Evolutionary conservation across 1,140 invertebrate species (phyloP), one percentile per base, ranked within the genome.

Genomic region (Brevipalpus yothersi): DNA sequence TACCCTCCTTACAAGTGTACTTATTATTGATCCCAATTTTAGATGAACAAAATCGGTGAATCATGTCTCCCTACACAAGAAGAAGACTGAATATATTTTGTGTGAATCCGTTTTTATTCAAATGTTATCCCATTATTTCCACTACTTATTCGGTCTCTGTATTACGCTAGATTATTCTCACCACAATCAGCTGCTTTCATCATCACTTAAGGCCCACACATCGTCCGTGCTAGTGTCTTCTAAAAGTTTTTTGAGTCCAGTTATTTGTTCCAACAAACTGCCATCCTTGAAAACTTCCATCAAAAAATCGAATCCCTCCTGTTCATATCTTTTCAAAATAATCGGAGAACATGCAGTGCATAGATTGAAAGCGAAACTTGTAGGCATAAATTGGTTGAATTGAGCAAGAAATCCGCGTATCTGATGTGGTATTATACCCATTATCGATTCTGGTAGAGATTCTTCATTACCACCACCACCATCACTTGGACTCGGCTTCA

Each of bases 361-460:
- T 62, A 85, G 82, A 58, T 81, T 75, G 75, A 93, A 96, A 63
- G 82, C 81, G 55, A 79, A 72, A 41, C 83, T 85, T 13, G 86
- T 81, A 10, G 90, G 90, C 62, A 84, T 67, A 15, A 90, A 77
- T 53, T 82, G 82, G 61, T 82, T 79, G 69, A 82, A 87, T 55
- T 78, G 77, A 64, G 82, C 82, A 8, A 96, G 71, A 68, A 88
- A 94, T 5, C 91, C 90, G 49, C 93, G 75, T 59, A 97, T 85
- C 23, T 91, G 90, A 71, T 98, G 93, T 1, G 93, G 92, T 42
- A 95, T 75, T 0, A 84, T 74, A 9, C 93, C 92, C 0, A 95
- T 72, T 39, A 82, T 70, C 43, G 82, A 80, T 61, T 79, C 75
- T 17, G 68, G 53, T 9, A 69, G 66, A 15, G 60, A 60, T n/a